Percentiles rank a stretch among this genome's conserved stretches.
These are phyloP conservation scores for Euwallacea similis DNA, from an alignment of 1,140 invertebrate species.

Conservation along the genomic window DNA sequence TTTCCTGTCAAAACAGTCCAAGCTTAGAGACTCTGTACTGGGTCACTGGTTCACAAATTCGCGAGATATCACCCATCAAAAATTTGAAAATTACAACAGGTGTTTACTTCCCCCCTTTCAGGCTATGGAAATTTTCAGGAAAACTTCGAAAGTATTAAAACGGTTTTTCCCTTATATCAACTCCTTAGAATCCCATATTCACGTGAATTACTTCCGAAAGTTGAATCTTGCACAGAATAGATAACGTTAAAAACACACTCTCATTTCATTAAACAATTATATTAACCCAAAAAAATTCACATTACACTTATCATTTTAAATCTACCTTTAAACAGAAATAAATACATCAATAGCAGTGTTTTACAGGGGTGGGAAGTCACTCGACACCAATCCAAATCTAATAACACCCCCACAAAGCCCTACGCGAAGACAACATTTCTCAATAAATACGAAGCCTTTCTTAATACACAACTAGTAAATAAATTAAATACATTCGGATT, in stretches of 20 bases:
- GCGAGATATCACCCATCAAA: too few species aligned
- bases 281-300: conserved; percentile 36
- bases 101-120: too few species aligned
- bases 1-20: too few species aligned
- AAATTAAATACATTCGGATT: conserved; percentile 14
- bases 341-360: conserved; percentile 40
- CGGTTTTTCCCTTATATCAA: too few species aligned
- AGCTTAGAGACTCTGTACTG: too few species aligned
- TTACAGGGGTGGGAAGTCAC: conserved; percentile 38
- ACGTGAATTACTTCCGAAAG: too few species aligned
- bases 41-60: too few species aligned
- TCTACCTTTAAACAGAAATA: conserved; percentile 39
- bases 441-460: neutral
- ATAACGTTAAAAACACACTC: neutral
- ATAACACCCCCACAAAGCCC: neutral
- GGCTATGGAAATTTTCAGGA: too few species aligned
- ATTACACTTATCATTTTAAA: conserved; percentile 31
- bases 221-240: too few species aligned
- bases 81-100: too few species aligned
- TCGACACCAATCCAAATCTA: conserved; percentile 26
- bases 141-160: too few species aligned
- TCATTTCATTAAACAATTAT: conserved; percentile 29
- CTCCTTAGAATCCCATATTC: too few species aligned
- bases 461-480: conserved; percentile 10
- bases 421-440: neutral